A percentile compares a stretch with the other conserved stretches of the same genome.
Evolutionary conservation across 2,888 invertebrate species (phyloP).

Genomic region (Nomada fucata): DNA sequence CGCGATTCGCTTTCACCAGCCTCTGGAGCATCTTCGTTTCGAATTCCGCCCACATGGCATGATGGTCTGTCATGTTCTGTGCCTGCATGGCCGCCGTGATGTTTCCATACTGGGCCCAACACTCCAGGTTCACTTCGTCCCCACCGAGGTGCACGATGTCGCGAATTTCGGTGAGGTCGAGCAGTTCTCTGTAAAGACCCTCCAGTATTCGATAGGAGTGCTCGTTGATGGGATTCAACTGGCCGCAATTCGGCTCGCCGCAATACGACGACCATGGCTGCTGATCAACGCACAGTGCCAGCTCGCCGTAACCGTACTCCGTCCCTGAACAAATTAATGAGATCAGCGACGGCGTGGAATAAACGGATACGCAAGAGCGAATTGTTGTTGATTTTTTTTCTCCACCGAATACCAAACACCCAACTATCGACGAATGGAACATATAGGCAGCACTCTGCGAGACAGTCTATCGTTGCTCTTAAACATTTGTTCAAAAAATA

Average conservation of each 20-base stretch:
- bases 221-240: conserved; percentile 92
- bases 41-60: conserved; percentile 92
- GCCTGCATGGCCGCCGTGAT: conserved; percentile 85
- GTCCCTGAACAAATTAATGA: conserved; percentile 81
- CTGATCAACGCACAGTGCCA: conserved; percentile 92
- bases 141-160: conserved; percentile 94
- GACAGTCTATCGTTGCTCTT: too few relatives aligned
- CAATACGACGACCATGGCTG: conserved; percentile 92
- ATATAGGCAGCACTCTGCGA: too few relatives aligned
- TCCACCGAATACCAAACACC: background rate
- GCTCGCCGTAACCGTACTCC: conserved; percentile 89
- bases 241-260: conserved; percentile 95
- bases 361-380: background rate
- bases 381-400: background rate
- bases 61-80: conserved; percentile 91
- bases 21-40: conserved; percentile 88
- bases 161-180: conserved; percentile 90
- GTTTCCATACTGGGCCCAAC: conserved; percentile 88
- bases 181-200: conserved; percentile 90
- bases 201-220: conserved; percentile 90
- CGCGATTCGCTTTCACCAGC: conserved; percentile 88
- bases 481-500: too few relatives aligned
- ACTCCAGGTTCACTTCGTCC: conserved; percentile 92
- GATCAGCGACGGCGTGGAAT: background rate
- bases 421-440: background rate